Percentiles rank a stretch among this genome's conserved stretches.
Evolutionary conservation across 2,797 vertebrate species (phyloP).

Genomic region (Haliaeetus vocifer): DNA sequence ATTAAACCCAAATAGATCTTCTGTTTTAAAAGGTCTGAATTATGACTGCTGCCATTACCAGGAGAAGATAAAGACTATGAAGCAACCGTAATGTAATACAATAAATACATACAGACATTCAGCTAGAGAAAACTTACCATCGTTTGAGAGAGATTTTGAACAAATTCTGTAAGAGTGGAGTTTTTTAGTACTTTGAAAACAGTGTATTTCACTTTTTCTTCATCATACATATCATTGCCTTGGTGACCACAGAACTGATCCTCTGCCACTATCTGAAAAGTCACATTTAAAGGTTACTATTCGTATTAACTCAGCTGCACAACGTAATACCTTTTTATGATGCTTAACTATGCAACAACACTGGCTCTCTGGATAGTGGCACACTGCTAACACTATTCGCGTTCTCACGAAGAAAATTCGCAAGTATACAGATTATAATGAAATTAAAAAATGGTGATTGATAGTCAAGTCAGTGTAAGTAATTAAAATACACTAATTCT

Average conservation of each 20-base stretch:
- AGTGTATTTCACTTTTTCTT: slow-evolving; percentile 98
- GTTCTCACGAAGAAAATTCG: not conserved
- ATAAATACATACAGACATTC: not conserved
- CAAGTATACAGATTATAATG: not conserved
- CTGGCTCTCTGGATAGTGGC: not conserved
- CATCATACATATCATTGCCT: slow-evolving; percentile 99
- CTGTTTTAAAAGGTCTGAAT: not conserved
- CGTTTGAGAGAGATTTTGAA: slow-evolving; percentile 97
- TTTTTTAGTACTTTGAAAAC: slow-evolving; percentile 99
- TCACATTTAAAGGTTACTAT: not conserved
- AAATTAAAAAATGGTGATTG: not conserved
- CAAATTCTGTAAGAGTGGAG: slow-evolving; percentile 94
- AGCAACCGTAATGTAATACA: not conserved
- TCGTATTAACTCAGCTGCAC: not conserved
- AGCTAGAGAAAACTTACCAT: slow-evolving; percentile 83
- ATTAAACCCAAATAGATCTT: not conserved
- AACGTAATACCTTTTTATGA: not conserved
- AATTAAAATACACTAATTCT: slow-evolving; percentile 12
- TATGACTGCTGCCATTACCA: not conserved
- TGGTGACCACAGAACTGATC: slow-evolving; percentile 99
- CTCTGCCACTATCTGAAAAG: slow-evolving; percentile 92
- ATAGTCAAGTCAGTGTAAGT: not conserved
- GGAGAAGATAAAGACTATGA: not conserved
- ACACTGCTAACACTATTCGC: not conserved
- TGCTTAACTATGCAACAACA: not conserved